A percentile compares a stretch with the other conserved stretches of the same genome.
phyloP scores from a whole-genome alignment of 1,140 invertebrate species.

The Bombus balteatus region DNA sequence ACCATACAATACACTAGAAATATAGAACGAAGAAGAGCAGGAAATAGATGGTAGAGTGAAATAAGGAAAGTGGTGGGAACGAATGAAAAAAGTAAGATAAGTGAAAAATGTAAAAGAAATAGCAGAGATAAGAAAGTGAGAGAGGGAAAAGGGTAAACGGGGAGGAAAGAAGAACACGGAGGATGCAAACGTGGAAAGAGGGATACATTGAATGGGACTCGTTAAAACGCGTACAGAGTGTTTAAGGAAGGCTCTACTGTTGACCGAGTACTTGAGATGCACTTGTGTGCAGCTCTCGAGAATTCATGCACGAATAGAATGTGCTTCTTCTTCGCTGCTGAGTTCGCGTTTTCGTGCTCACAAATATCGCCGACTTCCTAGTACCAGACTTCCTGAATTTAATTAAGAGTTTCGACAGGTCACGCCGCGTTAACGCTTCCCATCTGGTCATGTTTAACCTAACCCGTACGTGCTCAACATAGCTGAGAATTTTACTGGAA shows the following conservation, averaged over 20 bases:
- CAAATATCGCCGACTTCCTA: constrained; percentile 32
- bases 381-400: constrained; percentile 28
- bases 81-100: constrained; percentile 13
- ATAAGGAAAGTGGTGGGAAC: constrained; percentile 14
- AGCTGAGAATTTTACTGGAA: not conserved
- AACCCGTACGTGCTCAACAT: not conserved
- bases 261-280: constrained; percentile 27
- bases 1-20: not conserved
- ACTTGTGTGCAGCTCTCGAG: constrained; percentile 10
- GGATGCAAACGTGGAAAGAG: not conserved
- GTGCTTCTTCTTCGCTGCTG: constrained; percentile 12
- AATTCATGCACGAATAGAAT: not conserved
- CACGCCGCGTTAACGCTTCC: not conserved
- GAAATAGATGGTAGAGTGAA: too few relatives aligned
- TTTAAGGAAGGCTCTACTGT: constrained; percentile 47
- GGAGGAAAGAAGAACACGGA: not conserved
- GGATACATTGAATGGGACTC: constrained; percentile 23
- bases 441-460: too few relatives aligned
- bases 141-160: not conserved
- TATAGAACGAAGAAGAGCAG: not conserved
- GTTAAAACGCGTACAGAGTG: constrained; percentile 45
- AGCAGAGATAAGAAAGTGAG: not conserved
- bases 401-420: constrained; percentile 31
- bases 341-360: constrained; percentile 30
- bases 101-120: constrained; percentile 8